These are phyloP conservation scores for Ophiodon elongatus DNA, from an alignment of 2,113 vertebrate genomes.

Conservation along the genomic window DNA sequence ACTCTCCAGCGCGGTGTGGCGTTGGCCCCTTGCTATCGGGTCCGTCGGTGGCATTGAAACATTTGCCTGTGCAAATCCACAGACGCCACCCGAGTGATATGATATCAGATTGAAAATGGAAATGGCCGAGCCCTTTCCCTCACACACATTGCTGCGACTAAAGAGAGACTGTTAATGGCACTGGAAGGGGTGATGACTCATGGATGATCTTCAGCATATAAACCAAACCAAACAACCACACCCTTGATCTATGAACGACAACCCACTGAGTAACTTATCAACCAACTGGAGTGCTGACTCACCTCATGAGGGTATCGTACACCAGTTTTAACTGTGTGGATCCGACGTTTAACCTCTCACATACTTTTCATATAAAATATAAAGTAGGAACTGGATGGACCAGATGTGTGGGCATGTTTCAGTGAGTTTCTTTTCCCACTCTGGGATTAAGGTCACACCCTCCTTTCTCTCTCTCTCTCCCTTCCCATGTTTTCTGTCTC, in stretches of 20 bases:
- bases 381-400: constrained; percentile 71
- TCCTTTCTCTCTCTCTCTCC: constrained; percentile 20
- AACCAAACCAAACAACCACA: constrained; percentile 47
- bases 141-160: not conserved
- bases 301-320: not conserved
- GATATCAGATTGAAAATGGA: constrained; percentile 4
- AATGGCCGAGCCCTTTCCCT: not conserved
- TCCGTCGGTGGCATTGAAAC: not conserved
- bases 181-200: constrained; percentile 24
- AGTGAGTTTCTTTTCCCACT: constrained; percentile 42
- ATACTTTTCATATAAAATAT: constrained; percentile 49
- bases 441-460: constrained; percentile 72
- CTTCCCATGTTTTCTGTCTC: constrained; percentile 8
- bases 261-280: constrained; percentile 23
- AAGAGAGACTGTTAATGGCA: not conserved
- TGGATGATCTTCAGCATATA: constrained; percentile 19
- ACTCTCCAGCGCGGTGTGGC: constrained; percentile 11
- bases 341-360: constrained; percentile 20
- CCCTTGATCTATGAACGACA: constrained; percentile 41
- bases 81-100: not conserved
- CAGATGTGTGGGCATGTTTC: constrained; percentile 47
- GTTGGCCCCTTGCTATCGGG: not conserved
- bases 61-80: constrained; percentile 43
- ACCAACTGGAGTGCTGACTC: constrained; percentile 25
- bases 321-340: constrained; percentile 3